Base-by-base conservation (phyloP, 1,140 invertebrate species). In the Drosophila ambigua region DNA sequence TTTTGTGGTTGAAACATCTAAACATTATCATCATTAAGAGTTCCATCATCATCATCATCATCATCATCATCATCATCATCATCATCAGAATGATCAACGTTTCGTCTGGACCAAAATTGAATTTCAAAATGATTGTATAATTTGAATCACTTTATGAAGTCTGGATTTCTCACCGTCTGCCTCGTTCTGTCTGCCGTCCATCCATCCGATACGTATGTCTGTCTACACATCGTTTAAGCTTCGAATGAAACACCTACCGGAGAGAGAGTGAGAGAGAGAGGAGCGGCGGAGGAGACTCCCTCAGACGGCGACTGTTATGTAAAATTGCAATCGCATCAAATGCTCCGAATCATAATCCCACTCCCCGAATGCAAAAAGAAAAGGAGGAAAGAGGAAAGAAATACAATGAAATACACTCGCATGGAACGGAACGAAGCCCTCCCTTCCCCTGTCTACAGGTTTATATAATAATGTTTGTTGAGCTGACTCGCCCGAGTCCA, bases 41-140 rank as follows among this genome's bases (percentile, higher is more conserved):
- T 28, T 39, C 68, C 58, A 63, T 67, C 59, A 55, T 52, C 61
- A 57, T 52, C 31, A 31, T 44, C 53, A 59, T 54, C 71, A 67
- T 65, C 67, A 61, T 50, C 45, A 59, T 67, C 59, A 55, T 52
- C 61, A 57, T 52, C 31, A 31, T 44, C 53, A 59, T 54, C 71
- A 67, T 65, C 67, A 61, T 50, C 45, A 59, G 54, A 35, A 24
- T 58, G 39, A 53, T 61, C 35, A 58, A 54, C 57, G 49, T 55
- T 57, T 53, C 65, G 87, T 90, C 87, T 90, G 87, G 77, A 69
- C 51, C 67, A 72, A 90, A 83, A 90, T 90, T 90, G 88, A 80
- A 90, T 84, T 88, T 90, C 72, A 79, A 90, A 90, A 90, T 68
- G 84, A 88, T 88, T 88, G 79, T 90, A 83, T 90, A 90, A 90